A percentile compares a stretch with the other conserved stretches of the same genome.
These are phyloP conservation scores for Argya squamiceps DNA, from an alignment of 2,797 vertebrate genomes.

Conservation along the genomic window DNA sequence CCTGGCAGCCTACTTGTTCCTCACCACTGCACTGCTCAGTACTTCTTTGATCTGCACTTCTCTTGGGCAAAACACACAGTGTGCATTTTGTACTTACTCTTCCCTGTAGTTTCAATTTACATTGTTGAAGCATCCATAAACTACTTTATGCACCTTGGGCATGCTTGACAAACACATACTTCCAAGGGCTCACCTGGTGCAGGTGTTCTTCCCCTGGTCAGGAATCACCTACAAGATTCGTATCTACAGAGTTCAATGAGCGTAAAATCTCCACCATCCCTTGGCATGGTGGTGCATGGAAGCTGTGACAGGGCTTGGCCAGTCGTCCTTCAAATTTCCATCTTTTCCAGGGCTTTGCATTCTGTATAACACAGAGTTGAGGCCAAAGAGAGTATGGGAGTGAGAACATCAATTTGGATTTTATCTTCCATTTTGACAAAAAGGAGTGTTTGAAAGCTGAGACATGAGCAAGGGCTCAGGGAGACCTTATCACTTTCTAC, in stretches of 20 bases:
- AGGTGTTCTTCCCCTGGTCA: background rate
- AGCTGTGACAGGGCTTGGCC: background rate
- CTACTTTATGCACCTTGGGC: background rate
- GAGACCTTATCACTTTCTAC: background rate
- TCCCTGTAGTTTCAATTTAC: background rate
- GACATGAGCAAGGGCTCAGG: background rate
- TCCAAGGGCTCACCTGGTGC: background rate
- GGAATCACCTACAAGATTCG: background rate
- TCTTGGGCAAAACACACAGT: background rate
- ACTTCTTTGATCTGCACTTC: background rate
- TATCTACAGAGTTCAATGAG: rapidly evolving
- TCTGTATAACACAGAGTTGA: rapidly evolving
- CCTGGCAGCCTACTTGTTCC: background rate
- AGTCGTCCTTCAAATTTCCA: background rate
- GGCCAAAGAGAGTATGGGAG: background rate
- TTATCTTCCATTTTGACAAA: background rate
- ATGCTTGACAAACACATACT: background rate
- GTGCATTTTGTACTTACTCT: background rate
- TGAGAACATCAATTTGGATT: rapidly evolving
- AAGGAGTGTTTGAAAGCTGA: background rate
- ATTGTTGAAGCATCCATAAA: background rate
- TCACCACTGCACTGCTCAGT: background rate
- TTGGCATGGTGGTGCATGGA: rapidly evolving
- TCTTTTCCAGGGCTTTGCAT: background rate
- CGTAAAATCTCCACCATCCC: background rate